A percentile compares a stretch with the other conserved stretches of the same genome.
Conservation (phyloP, 2,113 vertebrate species). For the Pangasianodon gigas region DNA sequence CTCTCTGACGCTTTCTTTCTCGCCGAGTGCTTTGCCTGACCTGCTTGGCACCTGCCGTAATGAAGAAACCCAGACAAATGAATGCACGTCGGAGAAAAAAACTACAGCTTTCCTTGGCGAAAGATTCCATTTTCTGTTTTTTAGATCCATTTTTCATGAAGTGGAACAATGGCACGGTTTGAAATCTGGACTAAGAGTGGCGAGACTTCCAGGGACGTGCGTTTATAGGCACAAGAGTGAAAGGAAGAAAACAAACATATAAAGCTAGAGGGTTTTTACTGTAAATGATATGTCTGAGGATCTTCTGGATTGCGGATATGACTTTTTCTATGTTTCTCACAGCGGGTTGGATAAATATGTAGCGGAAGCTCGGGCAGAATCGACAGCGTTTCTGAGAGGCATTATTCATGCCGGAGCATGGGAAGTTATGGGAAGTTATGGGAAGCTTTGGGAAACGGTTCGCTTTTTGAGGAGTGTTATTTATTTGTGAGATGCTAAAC, state of each 20-base stretch:
- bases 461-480: not conserved
- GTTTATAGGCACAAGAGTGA: not conserved
- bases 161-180: constrained; percentile 53
- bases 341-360: not conserved
- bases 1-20: not conserved
- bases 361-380: not conserved
- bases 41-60: not conserved
- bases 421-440: not conserved
- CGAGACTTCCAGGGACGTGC: not conserved
- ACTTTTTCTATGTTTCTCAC: not conserved
- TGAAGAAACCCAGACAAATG: not conserved
- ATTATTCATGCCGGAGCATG: not conserved
- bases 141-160: constrained; percentile 48
- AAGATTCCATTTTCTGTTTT: constrained; percentile 34
- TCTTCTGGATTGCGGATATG: not conserved
- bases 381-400: not conserved
- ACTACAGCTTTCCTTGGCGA: constrained; percentile 48
- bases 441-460: not conserved
- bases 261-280: not conserved
- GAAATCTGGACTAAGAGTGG: constrained; percentile 28
- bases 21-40: not conserved
- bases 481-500: not conserved
- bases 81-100: not conserved
- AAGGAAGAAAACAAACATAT: constrained; percentile 5
- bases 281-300: constrained; percentile 6